A percentile compares a stretch with the other conserved stretches of the same genome.
phyloP scores from a whole-genome alignment of 2,113 vertebrate genomes.

The Callospermophilus lateralis region DNA sequence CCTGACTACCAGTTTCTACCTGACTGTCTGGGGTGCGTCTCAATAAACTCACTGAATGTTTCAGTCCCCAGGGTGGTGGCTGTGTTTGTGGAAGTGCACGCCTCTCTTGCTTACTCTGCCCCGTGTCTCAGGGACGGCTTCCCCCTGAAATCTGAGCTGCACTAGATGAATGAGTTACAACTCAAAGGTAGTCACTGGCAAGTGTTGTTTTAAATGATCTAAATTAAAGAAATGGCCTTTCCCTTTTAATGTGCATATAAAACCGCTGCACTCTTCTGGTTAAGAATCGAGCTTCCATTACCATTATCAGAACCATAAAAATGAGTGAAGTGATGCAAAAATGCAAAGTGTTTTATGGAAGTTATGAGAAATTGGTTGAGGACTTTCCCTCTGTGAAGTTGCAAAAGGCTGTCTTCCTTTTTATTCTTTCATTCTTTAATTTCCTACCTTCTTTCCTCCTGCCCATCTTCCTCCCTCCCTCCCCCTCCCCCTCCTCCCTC shows the following conservation, averaged over 20 bases:
- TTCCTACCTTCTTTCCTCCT: no score
- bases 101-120: background rate
- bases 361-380: constrained; percentile 82
- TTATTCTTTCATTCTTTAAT: background rate
- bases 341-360: constrained; percentile 84
- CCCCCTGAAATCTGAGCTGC: constrained; percentile 1
- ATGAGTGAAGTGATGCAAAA: constrained; percentile 82
- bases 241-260: constrained; percentile 80
- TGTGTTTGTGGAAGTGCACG: background rate
- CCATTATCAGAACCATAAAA: constrained; percentile 86
- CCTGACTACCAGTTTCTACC: rapidly evolving
- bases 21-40: rapidly evolving
- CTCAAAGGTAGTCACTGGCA: constrained; percentile 83
- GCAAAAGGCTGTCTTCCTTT: constrained; percentile 69
- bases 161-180: constrained; percentile 79
- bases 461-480: no score
- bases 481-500: no score
- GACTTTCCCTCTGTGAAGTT: constrained; percentile 72
- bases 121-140: constrained; percentile 36
- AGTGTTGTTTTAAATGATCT: constrained; percentile 86
- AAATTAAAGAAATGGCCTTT: constrained; percentile 83
- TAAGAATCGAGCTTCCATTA: constrained; percentile 84
- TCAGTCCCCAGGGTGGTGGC: background rate
- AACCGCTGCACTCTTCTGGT: constrained; percentile 79
- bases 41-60: rapidly evolving